These are phyloP conservation scores for Apotomis capreana DNA, from an alignment of 2,888 invertebrate genomes.

Conservation along the genomic window DNA sequence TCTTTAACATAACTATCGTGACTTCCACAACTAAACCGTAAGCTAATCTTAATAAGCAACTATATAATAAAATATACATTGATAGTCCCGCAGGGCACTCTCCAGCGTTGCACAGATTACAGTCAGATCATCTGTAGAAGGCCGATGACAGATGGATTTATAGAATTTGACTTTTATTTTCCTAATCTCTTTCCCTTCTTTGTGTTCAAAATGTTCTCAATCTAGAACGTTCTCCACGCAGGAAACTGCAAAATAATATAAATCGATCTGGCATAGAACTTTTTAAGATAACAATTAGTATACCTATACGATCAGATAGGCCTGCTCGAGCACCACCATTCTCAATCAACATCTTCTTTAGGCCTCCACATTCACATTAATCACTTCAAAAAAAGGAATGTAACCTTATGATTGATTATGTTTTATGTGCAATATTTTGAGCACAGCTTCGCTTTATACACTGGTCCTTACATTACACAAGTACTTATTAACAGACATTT, in stretches of 20 bases:
- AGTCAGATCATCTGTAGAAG: neutral
- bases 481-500: neutral
- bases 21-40: slow-evolving; percentile 18
- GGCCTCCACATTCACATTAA: slow-evolving; percentile 2
- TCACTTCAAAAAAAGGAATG: neutral
- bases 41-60: slow-evolving; percentile 14
- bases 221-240: no score
- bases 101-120: neutral
- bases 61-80: neutral
- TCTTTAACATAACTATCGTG: slow-evolving; percentile 22
- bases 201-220: no score
- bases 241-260: no score
- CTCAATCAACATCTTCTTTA: neutral
- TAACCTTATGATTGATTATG: neutral
- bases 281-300: neutral
- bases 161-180: no score
- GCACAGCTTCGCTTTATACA: neutral
- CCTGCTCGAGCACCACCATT: neutral
- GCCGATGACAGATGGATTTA: neutral
- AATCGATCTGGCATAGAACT: neutral
- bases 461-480: neutral
- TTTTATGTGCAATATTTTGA: neutral
- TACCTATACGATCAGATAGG: neutral
- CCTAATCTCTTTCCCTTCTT: no score
- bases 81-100: neutral